Conservation (phyloP, 35 echinoderm and acorn worm species). For the Amphiura filiformis region DNA sequence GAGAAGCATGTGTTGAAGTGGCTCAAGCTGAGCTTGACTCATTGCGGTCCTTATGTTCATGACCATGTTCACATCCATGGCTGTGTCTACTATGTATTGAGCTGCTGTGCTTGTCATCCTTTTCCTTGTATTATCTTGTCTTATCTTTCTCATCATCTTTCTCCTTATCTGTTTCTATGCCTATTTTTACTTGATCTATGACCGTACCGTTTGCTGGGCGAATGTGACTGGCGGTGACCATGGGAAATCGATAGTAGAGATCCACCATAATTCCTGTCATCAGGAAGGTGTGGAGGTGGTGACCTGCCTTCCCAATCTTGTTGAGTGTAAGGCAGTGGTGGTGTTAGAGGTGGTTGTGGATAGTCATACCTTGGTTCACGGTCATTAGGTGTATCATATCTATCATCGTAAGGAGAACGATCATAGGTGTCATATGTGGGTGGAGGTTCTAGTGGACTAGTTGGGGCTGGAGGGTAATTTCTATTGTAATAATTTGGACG, state of each 20-base stretch:
- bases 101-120: constrained; percentile 29
- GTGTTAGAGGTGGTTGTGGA: background rate
- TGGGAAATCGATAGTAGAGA: background rate
- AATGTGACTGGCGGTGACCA: background rate
- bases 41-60: constrained; percentile 20
- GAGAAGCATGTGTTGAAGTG: too few relatives aligned
- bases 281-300: background rate
- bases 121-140: constrained; percentile 9
- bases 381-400: constrained; percentile 26
- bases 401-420: constrained; percentile 21
- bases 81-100: constrained; percentile 13
- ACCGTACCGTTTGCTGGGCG: background rate
- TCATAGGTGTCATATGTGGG: background rate
- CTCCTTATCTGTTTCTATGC: constrained; percentile 16
- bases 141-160: constrained; percentile 28
- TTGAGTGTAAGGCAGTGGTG: background rate
- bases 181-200: constrained; percentile 30
- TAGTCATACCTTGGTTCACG: background rate
- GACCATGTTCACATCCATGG: constrained; percentile 20
- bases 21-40: too few relatives aligned
- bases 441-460: constrained; percentile 11
- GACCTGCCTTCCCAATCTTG: constrained; percentile 11
- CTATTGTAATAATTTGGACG: constrained; percentile 20
- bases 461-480: background rate
- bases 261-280: constrained; percentile 7